These are phyloP conservation scores for Ecdyonurus torrentis DNA, from an alignment of 2,888 invertebrate genomes.

Conservation along the genomic window DNA sequence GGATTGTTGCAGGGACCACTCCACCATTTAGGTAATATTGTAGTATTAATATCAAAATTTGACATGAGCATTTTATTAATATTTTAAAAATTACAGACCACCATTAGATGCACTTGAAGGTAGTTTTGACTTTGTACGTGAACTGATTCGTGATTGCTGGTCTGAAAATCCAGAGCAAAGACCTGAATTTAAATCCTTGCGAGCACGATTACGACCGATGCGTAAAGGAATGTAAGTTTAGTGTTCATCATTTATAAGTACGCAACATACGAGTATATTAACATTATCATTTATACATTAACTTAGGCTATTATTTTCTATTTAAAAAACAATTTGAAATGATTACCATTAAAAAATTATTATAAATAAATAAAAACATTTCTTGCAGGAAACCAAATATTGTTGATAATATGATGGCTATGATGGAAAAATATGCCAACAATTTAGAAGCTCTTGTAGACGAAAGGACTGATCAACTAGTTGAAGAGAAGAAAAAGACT, in stretches of 20 bases:
- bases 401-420: conserved; percentile 94
- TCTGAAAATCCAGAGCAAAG: conserved; percentile 57
- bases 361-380: neutral
- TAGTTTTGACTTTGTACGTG: conserved; percentile 70
- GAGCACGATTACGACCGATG: conserved; percentile 60
- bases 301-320: neutral
- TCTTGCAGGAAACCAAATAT: conserved; percentile 73
- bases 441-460: conserved; percentile 88
- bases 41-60: too few relatives aligned
- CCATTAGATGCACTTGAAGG: conserved; percentile 61
- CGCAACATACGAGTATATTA: neutral
- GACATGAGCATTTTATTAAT: too few relatives aligned
- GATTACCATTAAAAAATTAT: neutral
- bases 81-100: conserved; percentile 43
- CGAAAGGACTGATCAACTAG: conserved; percentile 81
- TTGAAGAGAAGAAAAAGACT: conserved; percentile 93
- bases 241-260: conserved; percentile 9
- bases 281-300: neutral
- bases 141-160: conserved; percentile 80
- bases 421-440: conserved; percentile 95
- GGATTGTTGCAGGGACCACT: conserved; percentile 34
- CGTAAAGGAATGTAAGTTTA: conserved; percentile 71
- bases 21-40: conserved; percentile 38
- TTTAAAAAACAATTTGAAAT: neutral
- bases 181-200: conserved; percentile 71